These are phyloP conservation scores for Poecile montanus DNA, from an alignment of 2,797 vertebrate genomes.

Conservation along the genomic window DNA sequence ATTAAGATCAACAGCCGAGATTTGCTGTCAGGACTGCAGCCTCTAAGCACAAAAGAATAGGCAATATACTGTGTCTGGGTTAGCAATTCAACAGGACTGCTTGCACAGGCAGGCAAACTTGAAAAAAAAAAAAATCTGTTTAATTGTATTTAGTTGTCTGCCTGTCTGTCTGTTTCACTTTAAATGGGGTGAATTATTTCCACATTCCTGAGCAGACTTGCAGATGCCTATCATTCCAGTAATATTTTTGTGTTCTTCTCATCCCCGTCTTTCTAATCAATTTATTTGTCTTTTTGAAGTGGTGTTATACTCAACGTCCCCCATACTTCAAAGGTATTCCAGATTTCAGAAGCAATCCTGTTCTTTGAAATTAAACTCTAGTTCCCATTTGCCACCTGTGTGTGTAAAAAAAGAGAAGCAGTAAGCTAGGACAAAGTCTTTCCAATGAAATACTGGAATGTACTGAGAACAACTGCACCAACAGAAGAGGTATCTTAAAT, in stretches of 20 bases:
- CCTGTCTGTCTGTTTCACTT: constrained; percentile 36
- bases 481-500: background rate
- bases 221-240: background rate
- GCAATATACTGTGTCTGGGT: constrained; percentile 35
- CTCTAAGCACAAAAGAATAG: constrained; percentile 60
- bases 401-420: background rate
- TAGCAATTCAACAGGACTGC: constrained; percentile 52
- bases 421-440: background rate
- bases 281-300: background rate
- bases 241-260: background rate
- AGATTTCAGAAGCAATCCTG: background rate
- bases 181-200: constrained; percentile 45
- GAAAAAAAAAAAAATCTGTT: background rate
- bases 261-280: background rate
- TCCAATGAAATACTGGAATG: background rate
- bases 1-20: constrained; percentile 64
- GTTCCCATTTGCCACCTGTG: background rate
- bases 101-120: constrained; percentile 17
- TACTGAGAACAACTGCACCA: background rate
- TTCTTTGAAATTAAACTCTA: constrained; percentile 6
- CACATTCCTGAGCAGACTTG: constrained; percentile 26
- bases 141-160: constrained; percentile 50
- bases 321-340: background rate
- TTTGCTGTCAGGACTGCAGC: constrained; percentile 53
- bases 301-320: background rate